Percentiles rank a stretch among this genome's conserved stretches.
These are phyloP conservation scores for Furnarius figulus DNA, from an alignment of 2,113 vertebrate species.

Conservation along the genomic window DNA sequence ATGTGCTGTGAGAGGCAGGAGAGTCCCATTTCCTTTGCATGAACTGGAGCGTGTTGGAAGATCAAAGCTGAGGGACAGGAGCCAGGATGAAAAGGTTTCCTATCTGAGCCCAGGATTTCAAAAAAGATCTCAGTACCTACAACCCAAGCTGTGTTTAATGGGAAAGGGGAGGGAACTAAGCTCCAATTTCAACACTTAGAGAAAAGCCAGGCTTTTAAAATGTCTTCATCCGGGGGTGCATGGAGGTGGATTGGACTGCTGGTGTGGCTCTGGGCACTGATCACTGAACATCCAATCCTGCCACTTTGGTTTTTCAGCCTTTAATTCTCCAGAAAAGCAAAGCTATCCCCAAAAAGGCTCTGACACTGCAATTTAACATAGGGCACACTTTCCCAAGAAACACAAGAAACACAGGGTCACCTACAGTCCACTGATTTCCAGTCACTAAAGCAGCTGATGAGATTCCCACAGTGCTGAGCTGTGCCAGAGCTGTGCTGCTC, in stretches of 20 bases:
- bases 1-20: not conserved
- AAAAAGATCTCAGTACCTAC: not conserved
- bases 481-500: not conserved
- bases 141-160: not conserved
- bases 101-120: not conserved
- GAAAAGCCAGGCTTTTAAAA: not conserved
- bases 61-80: not conserved
- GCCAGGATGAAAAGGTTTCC: not conserved
- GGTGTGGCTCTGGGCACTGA: not conserved
- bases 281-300: not conserved
- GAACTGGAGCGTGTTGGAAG: not conserved
- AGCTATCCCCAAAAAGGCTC: not conserved
- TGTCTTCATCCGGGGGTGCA: not conserved
- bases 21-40: not conserved
- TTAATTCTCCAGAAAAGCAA: not conserved
- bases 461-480: not conserved
- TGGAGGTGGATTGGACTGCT: not conserved
- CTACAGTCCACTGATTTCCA: not conserved
- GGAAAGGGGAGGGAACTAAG: not conserved
- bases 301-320: not conserved
- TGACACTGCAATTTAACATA: not conserved
- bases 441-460: not conserved
- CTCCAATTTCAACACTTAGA: not conserved
- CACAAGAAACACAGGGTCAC: not conserved
- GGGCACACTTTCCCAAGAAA: not conserved